Conservation (phyloP, 1,140 invertebrate species). For the Olivierus martensii region DNA sequence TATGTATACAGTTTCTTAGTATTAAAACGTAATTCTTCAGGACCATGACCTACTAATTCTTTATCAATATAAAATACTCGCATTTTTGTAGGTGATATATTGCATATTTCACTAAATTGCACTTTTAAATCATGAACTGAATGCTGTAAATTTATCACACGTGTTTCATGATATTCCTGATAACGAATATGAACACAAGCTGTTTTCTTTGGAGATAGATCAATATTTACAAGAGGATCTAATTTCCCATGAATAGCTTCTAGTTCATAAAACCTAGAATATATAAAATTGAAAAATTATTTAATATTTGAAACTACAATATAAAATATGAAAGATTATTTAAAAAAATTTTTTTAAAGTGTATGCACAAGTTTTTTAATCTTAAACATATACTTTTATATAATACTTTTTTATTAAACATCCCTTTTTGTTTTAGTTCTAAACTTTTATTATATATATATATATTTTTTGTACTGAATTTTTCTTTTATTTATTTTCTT, state of each 20-base stretch:
- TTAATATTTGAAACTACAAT: background rate
- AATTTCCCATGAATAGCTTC: conserved; percentile 68
- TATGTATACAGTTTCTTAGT: conserved; percentile 80
- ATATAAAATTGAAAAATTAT: conserved; percentile 11
- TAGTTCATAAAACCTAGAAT: conserved; percentile 61
- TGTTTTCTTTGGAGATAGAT: conserved; percentile 66
- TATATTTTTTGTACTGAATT: no score
- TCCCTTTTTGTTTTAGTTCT: no score
- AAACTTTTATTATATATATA: no score
- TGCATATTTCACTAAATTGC: conserved; percentile 30
- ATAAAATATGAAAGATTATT: background rate
- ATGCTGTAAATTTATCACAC: conserved; percentile 19
- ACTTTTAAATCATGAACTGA: conserved; percentile 22
- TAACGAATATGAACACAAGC: conserved; percentile 70
- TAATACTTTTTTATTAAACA: no score
- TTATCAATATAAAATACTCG: conserved; percentile 64
- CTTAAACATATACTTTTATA: no score
- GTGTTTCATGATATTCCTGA: conserved; percentile 44
- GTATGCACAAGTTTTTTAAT: background rate
- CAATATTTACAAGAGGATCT: conserved; percentile 69
- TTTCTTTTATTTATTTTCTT: no score
- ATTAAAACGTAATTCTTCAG: conserved; percentile 74
- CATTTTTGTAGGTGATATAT: conserved; percentile 65
- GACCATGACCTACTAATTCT: conserved; percentile 43
- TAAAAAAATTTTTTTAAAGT: background rate